phyloP scores from a whole-genome alignment of 2,888 invertebrate species.

The Megamerina dolium region DNA sequence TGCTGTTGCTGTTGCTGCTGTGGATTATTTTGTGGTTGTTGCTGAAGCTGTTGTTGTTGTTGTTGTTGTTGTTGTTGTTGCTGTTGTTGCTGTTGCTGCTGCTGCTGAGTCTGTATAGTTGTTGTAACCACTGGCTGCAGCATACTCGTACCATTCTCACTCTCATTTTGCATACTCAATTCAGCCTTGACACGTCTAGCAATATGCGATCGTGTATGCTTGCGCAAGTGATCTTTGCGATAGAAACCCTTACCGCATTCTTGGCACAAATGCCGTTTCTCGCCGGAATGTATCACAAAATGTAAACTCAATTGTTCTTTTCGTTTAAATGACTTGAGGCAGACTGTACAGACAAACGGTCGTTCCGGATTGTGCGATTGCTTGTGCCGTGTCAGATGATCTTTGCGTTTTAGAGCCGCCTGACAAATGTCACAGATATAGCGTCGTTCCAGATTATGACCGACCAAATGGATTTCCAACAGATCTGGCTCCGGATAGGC shows the following conservation, averaged over 20 bases:
- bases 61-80: conserved; percentile 24
- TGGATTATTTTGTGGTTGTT: conserved; percentile 42
- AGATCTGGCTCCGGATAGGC: conserved; percentile 79
- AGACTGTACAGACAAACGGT: conserved; percentile 80
- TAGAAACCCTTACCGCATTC: conserved; percentile 86
- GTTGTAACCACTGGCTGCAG: conserved; percentile 43
- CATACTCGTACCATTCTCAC: conserved; percentile 46
- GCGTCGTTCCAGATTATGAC: conserved; percentile 75
- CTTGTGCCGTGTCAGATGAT: conserved; percentile 80
- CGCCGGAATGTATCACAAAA: conserved; percentile 82
- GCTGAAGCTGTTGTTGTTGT: conserved; percentile 47
- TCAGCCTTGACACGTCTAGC: conserved; percentile 76
- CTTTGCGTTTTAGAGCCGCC: conserved; percentile 79
- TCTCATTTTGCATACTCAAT: conserved; percentile 46
- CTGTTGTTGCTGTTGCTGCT: conserved; percentile 33
- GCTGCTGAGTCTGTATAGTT: conserved; percentile 37
- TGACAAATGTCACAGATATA: conserved; percentile 88
- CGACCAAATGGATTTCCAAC: conserved; percentile 75
- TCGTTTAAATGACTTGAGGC: conserved; percentile 79
- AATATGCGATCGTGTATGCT: conserved; percentile 78
- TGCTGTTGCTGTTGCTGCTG: conserved; percentile 26
- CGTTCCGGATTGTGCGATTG: conserved; percentile 84
- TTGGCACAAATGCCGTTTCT: conserved; percentile 77
- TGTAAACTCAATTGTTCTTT: conserved; percentile 84
- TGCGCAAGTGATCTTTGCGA: conserved; percentile 78